phyloP scores from a whole-genome alignment of 2,797 vertebrate species.

The Falco cherrug region DNA sequence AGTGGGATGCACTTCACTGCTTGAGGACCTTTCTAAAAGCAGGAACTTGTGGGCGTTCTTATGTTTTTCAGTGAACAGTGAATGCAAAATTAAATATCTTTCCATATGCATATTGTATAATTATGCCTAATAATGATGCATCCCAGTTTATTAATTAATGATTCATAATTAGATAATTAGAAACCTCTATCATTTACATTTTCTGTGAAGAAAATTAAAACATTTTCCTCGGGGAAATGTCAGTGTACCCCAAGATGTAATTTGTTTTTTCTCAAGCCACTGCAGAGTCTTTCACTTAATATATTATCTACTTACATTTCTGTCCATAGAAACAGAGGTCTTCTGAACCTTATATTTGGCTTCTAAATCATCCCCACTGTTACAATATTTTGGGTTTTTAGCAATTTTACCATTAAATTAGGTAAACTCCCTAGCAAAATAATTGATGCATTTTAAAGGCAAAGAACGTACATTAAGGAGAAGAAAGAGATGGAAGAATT shows the following conservation, averaged over 20 bases:
- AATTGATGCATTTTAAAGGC: not conserved
- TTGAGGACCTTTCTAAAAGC: not conserved
- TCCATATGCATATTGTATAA: not conserved
- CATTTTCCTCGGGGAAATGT: not conserved
- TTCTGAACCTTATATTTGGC: not conserved
- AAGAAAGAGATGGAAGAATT: not conserved
- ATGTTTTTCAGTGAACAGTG: conserved; percentile 23
- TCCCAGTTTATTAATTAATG: not conserved
- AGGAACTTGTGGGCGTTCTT: conserved; percentile 10
- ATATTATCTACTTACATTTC: not conserved
- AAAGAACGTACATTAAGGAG: not conserved
- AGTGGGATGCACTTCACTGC: not conserved
- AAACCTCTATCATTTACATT: not conserved
- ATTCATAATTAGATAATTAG: not conserved
- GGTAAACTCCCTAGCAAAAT: not conserved
- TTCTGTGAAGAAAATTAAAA: not conserved
- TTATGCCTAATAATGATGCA: not conserved
- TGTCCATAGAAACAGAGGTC: not conserved
- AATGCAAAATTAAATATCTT: conserved; percentile 12
- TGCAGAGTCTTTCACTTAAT: not conserved
- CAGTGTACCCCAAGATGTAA: not conserved
- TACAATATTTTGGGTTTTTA: not conserved
- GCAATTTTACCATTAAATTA: not conserved
- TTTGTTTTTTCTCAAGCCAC: not conserved
- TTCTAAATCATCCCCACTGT: not conserved